These are phyloP conservation scores for Heterotis niloticus DNA, from an alignment of 2,113 vertebrate species.

Conservation along the genomic window DNA sequence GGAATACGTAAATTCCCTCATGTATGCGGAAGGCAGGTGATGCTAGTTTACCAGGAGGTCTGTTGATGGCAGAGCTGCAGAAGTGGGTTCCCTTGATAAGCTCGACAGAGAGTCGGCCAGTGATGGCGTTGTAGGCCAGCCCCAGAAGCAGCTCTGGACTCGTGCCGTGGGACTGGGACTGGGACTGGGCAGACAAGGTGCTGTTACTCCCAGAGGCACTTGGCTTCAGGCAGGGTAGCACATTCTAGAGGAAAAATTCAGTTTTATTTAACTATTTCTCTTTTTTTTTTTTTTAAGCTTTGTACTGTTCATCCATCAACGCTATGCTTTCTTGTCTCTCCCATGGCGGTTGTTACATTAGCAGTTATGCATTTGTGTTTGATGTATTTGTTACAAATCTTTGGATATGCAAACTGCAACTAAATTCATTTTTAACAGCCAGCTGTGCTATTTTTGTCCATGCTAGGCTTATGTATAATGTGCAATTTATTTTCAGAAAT, in stretches of 20 bases:
- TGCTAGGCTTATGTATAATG: too few relatives aligned
- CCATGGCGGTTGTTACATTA: neutral
- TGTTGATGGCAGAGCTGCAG: slow-evolving; percentile 83
- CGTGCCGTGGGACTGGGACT: slow-evolving; percentile 85
- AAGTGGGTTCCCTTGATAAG: slow-evolving; percentile 97
- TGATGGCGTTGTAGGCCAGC: slow-evolving; percentile 87
- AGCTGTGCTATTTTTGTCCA: too few relatives aligned
- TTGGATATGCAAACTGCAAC: neutral
- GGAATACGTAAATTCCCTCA: neutral
- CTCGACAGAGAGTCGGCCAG: slow-evolving; percentile 90
- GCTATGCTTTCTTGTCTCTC: neutral
- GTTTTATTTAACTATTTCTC: neutral
- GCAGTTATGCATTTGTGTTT: neutral
- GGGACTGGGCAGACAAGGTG: slow-evolving; percentile 82
- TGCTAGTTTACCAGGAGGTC: slow-evolving; percentile 77
- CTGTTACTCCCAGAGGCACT: slow-evolving; percentile 82
- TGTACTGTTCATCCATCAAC: neutral
- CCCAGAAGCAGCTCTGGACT: slow-evolving; percentile 89
- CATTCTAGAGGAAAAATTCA: slow-evolving; percentile 67
- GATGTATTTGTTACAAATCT: neutral
- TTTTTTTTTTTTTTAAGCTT: neutral
- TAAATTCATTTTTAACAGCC: too few relatives aligned
- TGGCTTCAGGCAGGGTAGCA: slow-evolving; percentile 79
- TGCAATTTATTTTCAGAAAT: neutral
- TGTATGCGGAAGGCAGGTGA: too few relatives aligned